A percentile compares a stretch with the other conserved stretches of the same genome.
phyloP scores from a whole-genome alignment of 1,140 invertebrate genomes.

The Augochlora pura region DNA sequence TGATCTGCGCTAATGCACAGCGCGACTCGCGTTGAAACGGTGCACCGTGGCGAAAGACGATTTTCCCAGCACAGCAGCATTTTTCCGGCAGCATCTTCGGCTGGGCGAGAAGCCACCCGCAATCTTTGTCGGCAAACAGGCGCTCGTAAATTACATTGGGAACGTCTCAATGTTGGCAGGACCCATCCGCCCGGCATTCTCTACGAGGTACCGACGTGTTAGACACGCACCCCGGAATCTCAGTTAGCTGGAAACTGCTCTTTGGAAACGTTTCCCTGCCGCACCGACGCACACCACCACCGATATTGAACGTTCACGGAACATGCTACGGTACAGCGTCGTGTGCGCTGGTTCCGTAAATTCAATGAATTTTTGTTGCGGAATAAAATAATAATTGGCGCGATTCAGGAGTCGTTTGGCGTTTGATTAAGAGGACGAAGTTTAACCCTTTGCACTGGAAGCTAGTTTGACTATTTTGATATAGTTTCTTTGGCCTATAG shows the following conservation, averaged over 20 bases:
- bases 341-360: too few species aligned
- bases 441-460: too few species aligned
- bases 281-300: background rate
- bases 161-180: slow-evolving; percentile 43
- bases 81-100: slow-evolving; percentile 37
- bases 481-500: too few species aligned
- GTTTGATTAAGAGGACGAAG: too few species aligned
- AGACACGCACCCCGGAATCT: slow-evolving; percentile 49
- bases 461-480: too few species aligned
- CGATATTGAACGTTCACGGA: background rate
- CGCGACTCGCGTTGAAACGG: slow-evolving; percentile 21
- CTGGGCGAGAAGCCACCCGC: slow-evolving; percentile 67
- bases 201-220: slow-evolving; percentile 47
- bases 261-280: background rate
- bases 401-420: too few species aligned
- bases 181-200: slow-evolving; percentile 27
- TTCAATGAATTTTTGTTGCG: too few species aligned
- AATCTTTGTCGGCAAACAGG: slow-evolving; percentile 73
- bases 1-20: slow-evolving; percentile 51
- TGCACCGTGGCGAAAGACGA: slow-evolving; percentile 41
- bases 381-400: too few species aligned
- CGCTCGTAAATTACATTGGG: slow-evolving; percentile 65
- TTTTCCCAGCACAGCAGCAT: slow-evolving; percentile 18
- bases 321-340: too few species aligned
- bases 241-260: slow-evolving; percentile 5